Evolutionary conservation across 2,797 vertebrate species (phyloP), one percentile per base, ranked within the genome.

Genomic region (Acestrorhynchus altus): DNA sequence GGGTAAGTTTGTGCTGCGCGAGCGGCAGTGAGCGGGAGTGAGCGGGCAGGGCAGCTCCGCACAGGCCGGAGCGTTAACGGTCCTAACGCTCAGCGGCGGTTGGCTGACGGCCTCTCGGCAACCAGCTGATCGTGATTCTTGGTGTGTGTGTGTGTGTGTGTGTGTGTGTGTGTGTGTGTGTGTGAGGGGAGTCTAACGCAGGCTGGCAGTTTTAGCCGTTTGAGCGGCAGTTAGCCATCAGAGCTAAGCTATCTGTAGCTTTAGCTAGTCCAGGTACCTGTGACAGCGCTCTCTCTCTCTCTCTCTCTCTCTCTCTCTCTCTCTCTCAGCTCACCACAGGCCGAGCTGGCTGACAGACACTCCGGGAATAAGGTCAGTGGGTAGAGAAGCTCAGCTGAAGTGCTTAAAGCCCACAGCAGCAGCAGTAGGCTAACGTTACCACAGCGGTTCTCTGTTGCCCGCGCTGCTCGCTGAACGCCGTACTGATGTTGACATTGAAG

Each of bases 1-100:
- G 85, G 87, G 87, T 89, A 83, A 87, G 87, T 87, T 82, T 60
- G 75, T 77, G 72, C 57, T 69, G 81, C 76, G 31, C 31, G 31
- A 35, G 31, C 31, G 31, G 6, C n/a, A n/a, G n/a, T n/a, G 67
- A 83, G 80, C 77, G 47, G 8, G 47, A n/a, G 47, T 20, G 18
- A 8, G 49, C 7, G 49, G 4, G 44, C 12, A 13, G 4, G 44
- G 1, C 12, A 46, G 44, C 5, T 18, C 47, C 22, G 31, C n/a
- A 12, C 65, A 80, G 78, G 78, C 78, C 78, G 54, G 42, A 49
- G 56, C 59, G 44, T 60, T 51, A 47, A 46, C 59, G 42, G 49
- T 52, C 24, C 61, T 26, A 59, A 60, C 70, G 2, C 64, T 66
- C 28, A 39, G 68, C 35, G 68, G 78, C 31, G 2, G 31, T 35